Evolutionary conservation across 2,113 vertebrate genomes (phyloP), one percentile per base, ranked within the genome.

Genomic region (Leucosticte australis): DNA sequence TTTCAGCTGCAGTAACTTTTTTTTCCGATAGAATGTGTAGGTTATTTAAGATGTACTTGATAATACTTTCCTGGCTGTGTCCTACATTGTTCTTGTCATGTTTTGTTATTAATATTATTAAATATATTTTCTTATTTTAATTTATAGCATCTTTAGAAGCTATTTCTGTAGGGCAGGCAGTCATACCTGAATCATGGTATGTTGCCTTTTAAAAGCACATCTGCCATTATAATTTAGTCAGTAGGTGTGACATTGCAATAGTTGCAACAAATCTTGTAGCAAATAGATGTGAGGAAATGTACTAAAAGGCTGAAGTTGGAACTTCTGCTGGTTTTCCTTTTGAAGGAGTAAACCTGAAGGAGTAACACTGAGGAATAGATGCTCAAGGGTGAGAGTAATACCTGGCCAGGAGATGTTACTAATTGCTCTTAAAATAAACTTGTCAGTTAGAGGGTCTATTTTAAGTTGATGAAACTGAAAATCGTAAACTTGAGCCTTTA

Each of bases 391-490:
- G n/a, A 33, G 30, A 60, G 39, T n/a, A 53, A 15, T 76, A 47
- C 37, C 46, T 70, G 79, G 27, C 57, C 33, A 67, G 49, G 52
- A 70, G 62, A 56, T 44, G 39, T 87, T 76, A 53, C 37, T 87
- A 76, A 62, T 75, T 84, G 56, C 13, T 79, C 18, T 82, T 69
- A 19, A 75, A 71, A 30, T 93, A 89, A 91, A 89, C 46, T 20
- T 89, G 20, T 91, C 77, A 82, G 57, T 80, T 60, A 68, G 10
- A 64, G n/a, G 4, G 22, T 87, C 50, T 95, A 1, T 92, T 95
- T 95, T 90, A 92, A 94, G 74, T 73, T 69, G 52, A 17, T 65
- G 59, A 83, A 83, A 92, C 46, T 79, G 65, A 89, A 96, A 95
- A 83, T 94, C 22, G 24, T 78, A 37, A 94, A 79, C 74, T 69